Conservation (phyloP, 2,797 vertebrate genomes). For the Takifugu ocellatus region DNA sequence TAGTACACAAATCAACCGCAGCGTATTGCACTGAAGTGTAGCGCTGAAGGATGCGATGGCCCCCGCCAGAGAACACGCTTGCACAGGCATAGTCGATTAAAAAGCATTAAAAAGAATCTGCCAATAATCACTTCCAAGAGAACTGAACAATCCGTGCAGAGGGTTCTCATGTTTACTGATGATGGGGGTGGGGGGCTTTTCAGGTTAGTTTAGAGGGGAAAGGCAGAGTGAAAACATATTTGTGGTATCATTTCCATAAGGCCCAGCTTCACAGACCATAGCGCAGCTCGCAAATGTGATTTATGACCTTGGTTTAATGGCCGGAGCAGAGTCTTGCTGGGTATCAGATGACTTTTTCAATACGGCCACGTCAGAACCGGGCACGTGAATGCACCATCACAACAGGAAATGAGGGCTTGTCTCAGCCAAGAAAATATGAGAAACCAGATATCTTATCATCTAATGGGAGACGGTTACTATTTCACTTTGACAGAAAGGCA, state of each 20-base stretch:
- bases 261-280: slow-evolving; percentile 67
- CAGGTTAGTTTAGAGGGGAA: slow-evolving; percentile 57
- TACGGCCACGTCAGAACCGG: slow-evolving; percentile 75
- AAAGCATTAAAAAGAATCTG: slow-evolving; percentile 67
- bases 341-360: slow-evolving; percentile 82
- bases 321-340: slow-evolving; percentile 68
- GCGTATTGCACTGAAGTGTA: slow-evolving; percentile 20
- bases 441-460: slow-evolving; percentile 79
- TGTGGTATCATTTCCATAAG: slow-evolving; percentile 78
- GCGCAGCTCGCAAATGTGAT: slow-evolving; percentile 77
- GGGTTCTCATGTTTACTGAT: slow-evolving; percentile 62
- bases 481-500: slow-evolving; percentile 80
- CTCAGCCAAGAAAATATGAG: slow-evolving; percentile 77
- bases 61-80: slow-evolving; percentile 46
- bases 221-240: slow-evolving; percentile 68
- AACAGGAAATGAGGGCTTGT: slow-evolving; percentile 79
- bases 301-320: slow-evolving; percentile 84
- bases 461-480: slow-evolving; percentile 80
- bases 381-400: slow-evolving; percentile 71
- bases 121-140: slow-evolving; percentile 69
- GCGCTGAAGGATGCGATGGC: slow-evolving; percentile 50
- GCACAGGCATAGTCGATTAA: slow-evolving; percentile 61
- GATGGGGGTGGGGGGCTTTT: slow-evolving; percentile 51
- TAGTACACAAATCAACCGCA: slow-evolving; percentile 60
- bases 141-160: slow-evolving; percentile 59